Percentiles rank a stretch among this genome's conserved stretches.
phyloP scores from a whole-genome alignment of 2,888 invertebrate species.

The Yponomeuta sedellus region DNA sequence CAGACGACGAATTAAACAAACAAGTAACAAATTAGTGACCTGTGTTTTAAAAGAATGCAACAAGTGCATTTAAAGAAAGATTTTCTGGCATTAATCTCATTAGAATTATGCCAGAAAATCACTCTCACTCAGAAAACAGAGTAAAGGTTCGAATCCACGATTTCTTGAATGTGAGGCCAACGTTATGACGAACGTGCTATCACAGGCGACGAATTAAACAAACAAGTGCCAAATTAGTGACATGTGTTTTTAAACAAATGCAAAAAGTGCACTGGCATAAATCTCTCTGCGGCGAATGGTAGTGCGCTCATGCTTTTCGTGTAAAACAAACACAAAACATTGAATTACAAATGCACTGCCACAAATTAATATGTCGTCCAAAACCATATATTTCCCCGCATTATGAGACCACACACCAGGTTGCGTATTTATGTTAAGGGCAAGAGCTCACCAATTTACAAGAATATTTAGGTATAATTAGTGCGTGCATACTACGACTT shows the following conservation, averaged over 20 bases:
- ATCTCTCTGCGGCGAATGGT: background rate
- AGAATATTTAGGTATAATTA: too few relatives aligned
- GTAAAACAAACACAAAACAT: background rate
- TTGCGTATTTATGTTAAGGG: conserved; percentile 8
- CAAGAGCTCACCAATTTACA: background rate
- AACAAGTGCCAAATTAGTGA: background rate
- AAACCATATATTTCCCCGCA: background rate
- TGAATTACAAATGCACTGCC: background rate
- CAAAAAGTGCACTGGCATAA: background rate
- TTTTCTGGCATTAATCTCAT: background rate
- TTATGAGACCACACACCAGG: conserved; percentile 9
- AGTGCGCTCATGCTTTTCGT: background rate
- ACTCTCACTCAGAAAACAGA: too few relatives aligned
- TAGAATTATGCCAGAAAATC: too few relatives aligned
- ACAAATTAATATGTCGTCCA: conserved; percentile 13
- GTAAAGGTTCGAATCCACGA: too few relatives aligned
- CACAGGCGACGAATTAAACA: background rate
- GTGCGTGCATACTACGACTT: too few relatives aligned
- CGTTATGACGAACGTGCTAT: too few relatives aligned
- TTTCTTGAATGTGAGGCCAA: too few relatives aligned
- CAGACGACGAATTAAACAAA: background rate
- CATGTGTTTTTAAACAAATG: background rate
- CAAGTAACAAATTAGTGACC: background rate
- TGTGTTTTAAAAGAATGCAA: background rate
- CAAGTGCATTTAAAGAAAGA: too few relatives aligned